Percentiles rank a stretch among this genome's conserved stretches.
phyloP scores from a whole-genome alignment of 35 echinoderm and acorn worm genomes.

The Patiria miniata region DNA sequence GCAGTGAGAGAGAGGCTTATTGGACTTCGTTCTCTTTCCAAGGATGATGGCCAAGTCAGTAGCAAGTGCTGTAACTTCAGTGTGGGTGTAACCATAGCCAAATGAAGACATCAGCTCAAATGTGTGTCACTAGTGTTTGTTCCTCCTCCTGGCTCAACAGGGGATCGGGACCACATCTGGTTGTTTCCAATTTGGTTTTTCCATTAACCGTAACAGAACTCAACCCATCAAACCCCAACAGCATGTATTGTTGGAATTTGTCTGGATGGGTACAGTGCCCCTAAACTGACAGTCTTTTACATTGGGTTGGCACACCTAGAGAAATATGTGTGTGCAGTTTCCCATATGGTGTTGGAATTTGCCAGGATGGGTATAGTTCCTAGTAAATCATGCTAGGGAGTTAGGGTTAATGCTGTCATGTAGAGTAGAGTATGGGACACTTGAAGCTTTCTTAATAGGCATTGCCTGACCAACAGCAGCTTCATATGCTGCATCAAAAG shows the following conservation, averaged over 20 bases:
- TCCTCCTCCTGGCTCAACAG: conserved; percentile 15
- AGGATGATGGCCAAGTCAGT: conserved; percentile 9
- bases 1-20: conserved; percentile 3
- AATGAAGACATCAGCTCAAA: not conserved
- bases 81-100: conserved; percentile 15
- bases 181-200: not conserved
- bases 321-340: too few species aligned
- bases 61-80: conserved; percentile 25
- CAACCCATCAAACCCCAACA: too few species aligned
- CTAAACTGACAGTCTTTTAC: too few species aligned
- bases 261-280: too few species aligned
- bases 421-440: conserved; percentile 17
- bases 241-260: too few species aligned
- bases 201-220: too few species aligned
- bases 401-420: too few species aligned
- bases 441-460: conserved; percentile 6
- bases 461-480: conserved; percentile 2
- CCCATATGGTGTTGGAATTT: too few species aligned
- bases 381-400: too few species aligned
- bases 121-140: conserved; percentile 18
- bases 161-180: not conserved
- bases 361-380: too few species aligned
- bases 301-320: too few species aligned
- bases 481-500: not conserved
- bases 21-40: not conserved